These are phyloP conservation scores for Scaptomyza tumidula DNA, from an alignment of 2,888 invertebrate species.

Conservation along the genomic window DNA sequence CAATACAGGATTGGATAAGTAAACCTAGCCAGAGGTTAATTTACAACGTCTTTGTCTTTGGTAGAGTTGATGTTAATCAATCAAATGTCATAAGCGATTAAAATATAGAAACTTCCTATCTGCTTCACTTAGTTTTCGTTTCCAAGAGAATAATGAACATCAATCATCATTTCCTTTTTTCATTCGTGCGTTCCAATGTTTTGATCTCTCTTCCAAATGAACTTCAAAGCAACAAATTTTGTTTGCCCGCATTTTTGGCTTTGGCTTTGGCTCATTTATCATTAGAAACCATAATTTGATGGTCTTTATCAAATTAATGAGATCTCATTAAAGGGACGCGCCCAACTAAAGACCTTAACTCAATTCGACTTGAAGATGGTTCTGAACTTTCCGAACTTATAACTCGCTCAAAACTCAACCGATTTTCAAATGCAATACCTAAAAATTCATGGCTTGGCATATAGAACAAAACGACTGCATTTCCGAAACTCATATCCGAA, in stretches of 20 bases:
- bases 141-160: conserved; percentile 15
- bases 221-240: conserved; percentile 27
- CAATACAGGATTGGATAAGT: conserved; percentile 97
- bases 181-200: conserved; percentile 14
- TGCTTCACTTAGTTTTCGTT: not conserved
- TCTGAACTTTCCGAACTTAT: no score
- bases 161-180: conserved; percentile 36
- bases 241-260: conserved; percentile 50
- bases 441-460: no score
- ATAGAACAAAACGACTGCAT: no score
- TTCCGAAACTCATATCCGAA: no score
- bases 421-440: no score
- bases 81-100: conserved; percentile 6
- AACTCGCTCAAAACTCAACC: no score
- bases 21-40: conserved; percentile 71
- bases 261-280: conserved; percentile 48
- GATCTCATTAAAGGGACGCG: conserved; percentile 58
- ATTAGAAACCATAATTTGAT: conserved; percentile 45
- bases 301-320: conserved; percentile 63
- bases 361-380: conserved; percentile 6
- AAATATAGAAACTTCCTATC: not conserved
- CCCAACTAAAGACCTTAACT: conserved; percentile 32
- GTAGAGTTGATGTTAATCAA: not conserved
- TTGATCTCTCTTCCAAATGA: conserved; percentile 21
- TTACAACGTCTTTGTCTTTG: not conserved